phyloP scores from a whole-genome alignment of 2,888 invertebrate genomes.

The Yponomeuta cagnagella region DNA sequence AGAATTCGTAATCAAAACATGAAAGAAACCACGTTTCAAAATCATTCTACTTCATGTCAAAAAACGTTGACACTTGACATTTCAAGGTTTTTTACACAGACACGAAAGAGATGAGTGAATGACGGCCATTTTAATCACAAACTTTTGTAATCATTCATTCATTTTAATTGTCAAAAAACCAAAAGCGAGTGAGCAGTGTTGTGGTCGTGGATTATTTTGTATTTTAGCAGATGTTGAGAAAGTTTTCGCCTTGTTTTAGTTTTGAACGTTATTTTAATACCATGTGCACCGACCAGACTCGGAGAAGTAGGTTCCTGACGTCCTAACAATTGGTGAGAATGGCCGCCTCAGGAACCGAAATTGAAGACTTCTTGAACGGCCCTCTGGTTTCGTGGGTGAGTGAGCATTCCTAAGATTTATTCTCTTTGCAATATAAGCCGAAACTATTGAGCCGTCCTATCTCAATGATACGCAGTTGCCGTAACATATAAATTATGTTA shows the following conservation, averaged over 20 bases:
- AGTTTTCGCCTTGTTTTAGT: slow-evolving; percentile 34
- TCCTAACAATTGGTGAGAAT: slow-evolving; percentile 65
- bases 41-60: not conserved
- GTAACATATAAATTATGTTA: slow-evolving; percentile 25
- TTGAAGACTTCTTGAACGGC: slow-evolving; percentile 89
- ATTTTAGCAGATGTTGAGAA: slow-evolving; percentile 53
- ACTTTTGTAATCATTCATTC: not conserved
- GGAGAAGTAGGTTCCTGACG: slow-evolving; percentile 48
- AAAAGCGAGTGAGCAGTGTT: slow-evolving; percentile 17
- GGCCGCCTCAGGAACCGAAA: slow-evolving; percentile 81
- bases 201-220: slow-evolving; percentile 33
- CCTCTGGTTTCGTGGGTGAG: slow-evolving; percentile 92
- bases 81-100: not conserved
- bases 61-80: no score
- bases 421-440: slow-evolving; percentile 33
- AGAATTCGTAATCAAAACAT: slow-evolving; percentile 4
- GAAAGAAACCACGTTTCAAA: not conserved
- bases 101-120: not conserved
- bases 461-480: slow-evolving; percentile 16
- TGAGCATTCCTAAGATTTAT: slow-evolving; percentile 60
- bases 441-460: slow-evolving; percentile 25
- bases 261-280: slow-evolving; percentile 44
- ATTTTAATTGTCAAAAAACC: slow-evolving; percentile 11
- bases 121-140: not conserved
- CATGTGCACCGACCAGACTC: slow-evolving; percentile 49